A percentile compares a stretch with the other conserved stretches of the same genome.
phyloP scores from a whole-genome alignment of 2,797 vertebrate genomes.

The Lagocephalus sceleratus region DNA sequence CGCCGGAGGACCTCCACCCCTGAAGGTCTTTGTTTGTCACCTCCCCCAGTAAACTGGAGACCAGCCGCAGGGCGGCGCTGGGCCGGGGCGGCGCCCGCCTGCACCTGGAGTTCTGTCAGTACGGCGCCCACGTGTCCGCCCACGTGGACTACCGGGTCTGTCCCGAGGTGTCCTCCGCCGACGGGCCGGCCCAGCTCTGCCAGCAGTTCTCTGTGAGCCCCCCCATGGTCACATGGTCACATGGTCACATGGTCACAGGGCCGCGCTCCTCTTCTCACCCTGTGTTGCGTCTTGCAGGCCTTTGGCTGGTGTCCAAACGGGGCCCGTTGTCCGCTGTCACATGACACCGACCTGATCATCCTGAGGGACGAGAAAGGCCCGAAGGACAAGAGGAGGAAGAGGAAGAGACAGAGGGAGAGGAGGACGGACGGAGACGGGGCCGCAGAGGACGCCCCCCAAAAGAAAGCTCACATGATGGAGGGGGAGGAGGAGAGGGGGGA shows the following conservation, averaged over 20 bases:
- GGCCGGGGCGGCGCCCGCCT: conserved; percentile 63
- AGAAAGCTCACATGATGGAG: conserved; percentile 62
- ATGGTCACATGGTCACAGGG: too few relatives aligned
- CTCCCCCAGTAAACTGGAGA: conserved; percentile 84
- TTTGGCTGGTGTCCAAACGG: conserved; percentile 95
- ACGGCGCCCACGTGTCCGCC: conserved; percentile 74
- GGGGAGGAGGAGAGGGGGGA: conserved; percentile 25
- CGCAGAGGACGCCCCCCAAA: conserved; percentile 30
- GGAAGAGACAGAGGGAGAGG: conserved; percentile 78
- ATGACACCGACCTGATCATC: conserved; percentile 93
- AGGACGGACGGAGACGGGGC: conserved; percentile 38
- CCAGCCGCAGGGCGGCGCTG: conserved; percentile 73
- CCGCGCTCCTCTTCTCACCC: rapidly evolving
- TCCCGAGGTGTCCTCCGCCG: conserved; percentile 54
- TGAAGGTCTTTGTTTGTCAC: not conserved
- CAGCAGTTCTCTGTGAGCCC: conserved; percentile 88
- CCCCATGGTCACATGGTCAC: too few relatives aligned
- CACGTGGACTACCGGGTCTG: conserved; percentile 91
- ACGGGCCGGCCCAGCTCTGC: conserved; percentile 74
- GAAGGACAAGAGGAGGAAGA: conserved; percentile 79
- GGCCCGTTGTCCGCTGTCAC: conserved; percentile 83
- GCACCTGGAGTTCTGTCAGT: conserved; percentile 87
- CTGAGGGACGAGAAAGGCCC: conserved; percentile 83
- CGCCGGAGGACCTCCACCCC: too few relatives aligned
- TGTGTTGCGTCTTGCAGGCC: conserved; percentile 69